Evolutionary conservation across 1,140 invertebrate species (phyloP), one percentile per base, ranked within the genome.

Genomic region (Nylanderia fulva): DNA sequence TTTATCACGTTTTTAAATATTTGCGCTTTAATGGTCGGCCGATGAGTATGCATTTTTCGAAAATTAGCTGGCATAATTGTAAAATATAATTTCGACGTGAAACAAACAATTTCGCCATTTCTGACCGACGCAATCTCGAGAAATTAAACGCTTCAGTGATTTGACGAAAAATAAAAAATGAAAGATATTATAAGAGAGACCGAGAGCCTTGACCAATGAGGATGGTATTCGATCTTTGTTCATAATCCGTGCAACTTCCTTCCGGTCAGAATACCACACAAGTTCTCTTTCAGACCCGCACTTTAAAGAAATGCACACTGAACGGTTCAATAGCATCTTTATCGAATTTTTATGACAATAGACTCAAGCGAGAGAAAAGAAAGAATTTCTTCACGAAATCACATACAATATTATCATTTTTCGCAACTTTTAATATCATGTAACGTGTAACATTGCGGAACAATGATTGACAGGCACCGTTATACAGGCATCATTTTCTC

Each of bases 201-300:
- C 24, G 61, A 9, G 18, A 6, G 71, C 39, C 52, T 66, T 29
- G 72, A n/a, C n/a, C n/a, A n/a, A n/a, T n/a, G n/a, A n/a, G n/a
- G 56, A 66, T 76, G 86, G 60, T 82, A 13, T 42, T 29, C 33
- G 33, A 33, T 75, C 88, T 92, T 92, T 93, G 90, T 92, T 69
- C 89, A 18, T 64, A 75, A 90, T 90, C 86, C 85, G 79, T 83
- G 77, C 72, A 85, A 87, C 86, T 93, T 93, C 90, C 93, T 92
- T 93, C 91, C 93, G 90, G 88, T 74, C 83, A 71, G 45, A 45
- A 27, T 58, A 68, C 29, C 68, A 9, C 42, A 13, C 66, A 63
- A 42, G 48, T 7, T 56, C n/a, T 39, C 77, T 69, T 83, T 83
- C 56, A 72, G 21, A 6, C 36, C 13, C 11, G 27, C 45, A 33